Evolutionary conservation across 1,140 invertebrate genomes (phyloP).

Genomic region (Ceratosolen fusciceps): DNA sequence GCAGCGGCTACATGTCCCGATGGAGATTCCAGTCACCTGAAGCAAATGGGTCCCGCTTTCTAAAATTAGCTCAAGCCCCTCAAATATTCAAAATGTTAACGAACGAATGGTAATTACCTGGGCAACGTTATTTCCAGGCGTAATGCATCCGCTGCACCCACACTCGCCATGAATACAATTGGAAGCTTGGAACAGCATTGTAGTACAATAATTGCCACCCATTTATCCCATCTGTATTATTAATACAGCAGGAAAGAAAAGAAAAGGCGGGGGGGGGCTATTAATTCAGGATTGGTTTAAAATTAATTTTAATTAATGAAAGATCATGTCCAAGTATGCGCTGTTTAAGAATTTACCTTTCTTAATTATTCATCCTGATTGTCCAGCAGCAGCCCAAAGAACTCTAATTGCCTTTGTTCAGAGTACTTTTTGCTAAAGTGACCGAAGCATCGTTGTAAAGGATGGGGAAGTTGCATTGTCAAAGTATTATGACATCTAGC

Average conservation of each 20-base stretch:
- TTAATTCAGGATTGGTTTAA: not conserved
- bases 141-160: not conserved
- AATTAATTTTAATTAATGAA: no score
- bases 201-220: not conserved
- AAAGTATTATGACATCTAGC: no score
- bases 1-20: not conserved
- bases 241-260: not conserved
- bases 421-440: no score
- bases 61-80: not conserved
- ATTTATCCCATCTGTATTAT: not conserved
- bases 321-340: no score
- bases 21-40: not conserved
- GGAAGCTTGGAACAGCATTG: not conserved
- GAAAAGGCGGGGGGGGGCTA: not conserved
- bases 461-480: no score
- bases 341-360: no score
- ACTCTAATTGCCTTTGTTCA: no score
- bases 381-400: no score
- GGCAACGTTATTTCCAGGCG: not conserved
- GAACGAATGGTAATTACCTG: not conserved
- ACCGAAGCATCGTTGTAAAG: no score
- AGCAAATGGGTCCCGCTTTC: not conserved
- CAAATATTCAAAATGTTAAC: conserved; percentile 9
- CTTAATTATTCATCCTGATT: no score
- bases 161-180: not conserved